A percentile compares a stretch with the other conserved stretches of the same genome.
These are phyloP conservation scores for Pristionchus mayeri DNA, from an alignment of 2,888 invertebrate genomes.

Conservation along the genomic window DNA sequence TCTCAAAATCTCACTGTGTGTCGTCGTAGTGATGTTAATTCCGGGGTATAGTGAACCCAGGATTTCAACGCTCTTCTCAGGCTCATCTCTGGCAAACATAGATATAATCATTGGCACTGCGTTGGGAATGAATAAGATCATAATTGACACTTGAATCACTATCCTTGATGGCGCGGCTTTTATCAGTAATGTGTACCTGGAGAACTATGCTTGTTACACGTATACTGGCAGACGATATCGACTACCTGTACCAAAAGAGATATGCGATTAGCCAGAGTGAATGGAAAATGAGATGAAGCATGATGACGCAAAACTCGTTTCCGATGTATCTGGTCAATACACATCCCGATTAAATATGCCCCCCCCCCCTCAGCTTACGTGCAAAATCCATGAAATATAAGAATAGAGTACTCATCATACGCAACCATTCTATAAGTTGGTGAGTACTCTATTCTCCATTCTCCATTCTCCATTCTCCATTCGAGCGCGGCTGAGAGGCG, in stretches of 20 bases:
- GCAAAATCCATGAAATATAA: no score
- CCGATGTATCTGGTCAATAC: no score
- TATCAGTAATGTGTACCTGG: neutral
- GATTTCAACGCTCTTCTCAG: neutral
- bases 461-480: no score
- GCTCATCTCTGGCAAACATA: neutral
- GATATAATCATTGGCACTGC: neutral
- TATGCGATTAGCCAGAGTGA: neutral
- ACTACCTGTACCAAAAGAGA: neutral
- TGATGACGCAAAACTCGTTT: no score
- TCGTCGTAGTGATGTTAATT: neutral
- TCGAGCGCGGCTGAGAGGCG: constrained; percentile 1
- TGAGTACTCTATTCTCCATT: no score
- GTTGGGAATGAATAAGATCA: neutral
- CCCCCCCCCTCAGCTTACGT: no score
- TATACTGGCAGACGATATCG: no score
- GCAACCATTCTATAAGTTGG: no score
- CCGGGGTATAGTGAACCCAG: neutral
- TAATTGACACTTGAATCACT: neutral
- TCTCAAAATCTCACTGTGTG: neutral
- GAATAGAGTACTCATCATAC: no score
- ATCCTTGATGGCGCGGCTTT: neutral
- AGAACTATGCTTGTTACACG: neutral
- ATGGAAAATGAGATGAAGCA: neutral
- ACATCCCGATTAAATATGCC: no score